These are phyloP conservation scores for Atrichornis clamosus DNA, from an alignment of 2,113 vertebrate genomes.

Conservation along the genomic window DNA sequence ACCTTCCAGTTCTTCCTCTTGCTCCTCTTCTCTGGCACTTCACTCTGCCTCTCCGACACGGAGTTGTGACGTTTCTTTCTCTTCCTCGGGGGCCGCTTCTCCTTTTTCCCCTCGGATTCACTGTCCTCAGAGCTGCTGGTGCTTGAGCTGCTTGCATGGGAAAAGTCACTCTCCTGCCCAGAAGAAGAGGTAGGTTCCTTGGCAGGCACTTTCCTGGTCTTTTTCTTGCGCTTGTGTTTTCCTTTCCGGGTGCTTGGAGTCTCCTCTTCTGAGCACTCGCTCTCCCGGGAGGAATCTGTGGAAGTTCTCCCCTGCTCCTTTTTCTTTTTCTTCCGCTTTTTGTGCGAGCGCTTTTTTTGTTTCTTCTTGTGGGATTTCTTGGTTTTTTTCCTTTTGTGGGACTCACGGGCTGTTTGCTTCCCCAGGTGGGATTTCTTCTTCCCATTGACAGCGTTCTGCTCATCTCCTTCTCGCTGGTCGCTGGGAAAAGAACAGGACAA, in stretches of 20 bases:
- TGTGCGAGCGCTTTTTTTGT: slow-evolving; percentile 86
- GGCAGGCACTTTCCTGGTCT: slow-evolving; percentile 71
- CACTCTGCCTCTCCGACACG: slow-evolving; percentile 45
- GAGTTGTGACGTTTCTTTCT: slow-evolving; percentile 53
- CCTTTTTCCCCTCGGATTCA: slow-evolving; percentile 62
- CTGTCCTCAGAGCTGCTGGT: slow-evolving; percentile 75
- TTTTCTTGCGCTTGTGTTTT: slow-evolving; percentile 74
- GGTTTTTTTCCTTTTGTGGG: slow-evolving; percentile 77
- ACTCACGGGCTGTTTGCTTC: slow-evolving; percentile 70
- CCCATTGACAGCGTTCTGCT: slow-evolving; percentile 71
- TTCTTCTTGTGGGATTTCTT: slow-evolving; percentile 90
- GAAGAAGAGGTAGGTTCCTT: slow-evolving; percentile 66
- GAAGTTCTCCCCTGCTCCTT: slow-evolving; percentile 62
- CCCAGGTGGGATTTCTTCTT: slow-evolving; percentile 69
- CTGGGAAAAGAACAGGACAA: slow-evolving; percentile 54
- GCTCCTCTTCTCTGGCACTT: slow-evolving; percentile 64
- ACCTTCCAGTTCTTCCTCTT: slow-evolving; percentile 89
- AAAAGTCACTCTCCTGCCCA: slow-evolving; percentile 70
- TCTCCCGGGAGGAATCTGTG: slow-evolving; percentile 70
- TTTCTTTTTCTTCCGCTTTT: slow-evolving; percentile 81
- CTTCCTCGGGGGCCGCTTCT: slow-evolving; percentile 62
- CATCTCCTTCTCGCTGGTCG: slow-evolving; percentile 63
- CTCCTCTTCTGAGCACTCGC: slow-evolving; percentile 67
- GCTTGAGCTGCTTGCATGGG: slow-evolving; percentile 61
- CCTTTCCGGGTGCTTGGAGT: slow-evolving; percentile 44